A percentile compares a stretch with the other conserved stretches of the same genome.
These are phyloP conservation scores for Augiades crinisus DNA, from an alignment of 2,888 invertebrate species.

Conservation along the genomic window DNA sequence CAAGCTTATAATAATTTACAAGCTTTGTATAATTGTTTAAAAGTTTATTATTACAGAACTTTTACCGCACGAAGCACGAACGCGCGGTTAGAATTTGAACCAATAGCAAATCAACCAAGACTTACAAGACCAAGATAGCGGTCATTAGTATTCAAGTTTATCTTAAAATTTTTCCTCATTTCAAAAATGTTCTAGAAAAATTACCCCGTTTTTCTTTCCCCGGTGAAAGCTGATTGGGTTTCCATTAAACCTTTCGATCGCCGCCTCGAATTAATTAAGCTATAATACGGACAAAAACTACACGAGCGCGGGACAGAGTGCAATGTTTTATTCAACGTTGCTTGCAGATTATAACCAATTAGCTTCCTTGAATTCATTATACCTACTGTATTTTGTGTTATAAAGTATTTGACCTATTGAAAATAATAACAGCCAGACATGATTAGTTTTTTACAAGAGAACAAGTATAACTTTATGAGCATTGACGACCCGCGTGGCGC, in stretches of 20 bases:
- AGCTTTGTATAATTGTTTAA: too few relatives aligned
- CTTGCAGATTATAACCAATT: conserved; percentile 5
- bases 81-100: neutral
- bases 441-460: too few relatives aligned
- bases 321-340: conserved; percentile 9
- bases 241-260: conserved; percentile 19
- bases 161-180: conserved; percentile 1
- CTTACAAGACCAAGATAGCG: neutral
- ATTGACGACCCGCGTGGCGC: too few relatives aligned
- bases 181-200: conserved; percentile 4
- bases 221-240: conserved; percentile 10
- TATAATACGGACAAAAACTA: conserved; percentile 17
- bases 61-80: neutral
- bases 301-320: neutral
- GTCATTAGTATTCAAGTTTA: neutral
- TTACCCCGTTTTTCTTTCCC: conserved; percentile 13
- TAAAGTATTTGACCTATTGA: too few relatives aligned
- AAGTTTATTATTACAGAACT: too few relatives aligned
- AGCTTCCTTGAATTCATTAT: neutral
- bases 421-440: too few relatives aligned
- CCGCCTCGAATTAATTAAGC: conserved; percentile 22
- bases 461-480: too few relatives aligned
- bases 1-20: too few relatives aligned
- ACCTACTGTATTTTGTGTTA: too few relatives aligned
- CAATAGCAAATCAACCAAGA: neutral